Conservation (phyloP, 2,888 invertebrate genomes). For the Erebia ligea region DNA sequence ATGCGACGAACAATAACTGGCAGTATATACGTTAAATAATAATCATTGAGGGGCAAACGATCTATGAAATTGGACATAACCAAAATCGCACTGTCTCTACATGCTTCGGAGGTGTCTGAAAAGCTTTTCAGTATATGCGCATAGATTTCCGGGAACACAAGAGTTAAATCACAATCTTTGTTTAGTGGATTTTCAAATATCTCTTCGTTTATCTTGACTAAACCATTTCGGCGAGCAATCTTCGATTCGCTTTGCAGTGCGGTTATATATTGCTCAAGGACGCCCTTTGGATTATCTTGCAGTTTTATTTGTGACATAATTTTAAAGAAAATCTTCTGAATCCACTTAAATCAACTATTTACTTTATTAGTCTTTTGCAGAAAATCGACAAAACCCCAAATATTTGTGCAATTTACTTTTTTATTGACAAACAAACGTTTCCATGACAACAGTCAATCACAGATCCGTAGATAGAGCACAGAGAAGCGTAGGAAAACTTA, state of each 20-base stretch:
- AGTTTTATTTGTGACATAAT: conserved; percentile 47
- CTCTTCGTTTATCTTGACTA: conserved; percentile 79
- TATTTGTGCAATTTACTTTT: not conserved
- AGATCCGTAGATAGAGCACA: no score
- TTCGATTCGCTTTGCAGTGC: conserved; percentile 85
- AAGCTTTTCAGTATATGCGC: conserved; percentile 72
- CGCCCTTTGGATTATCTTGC: conserved; percentile 62
- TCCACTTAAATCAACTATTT: no score
- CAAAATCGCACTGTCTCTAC: conserved; percentile 83
- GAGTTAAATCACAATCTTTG: conserved; percentile 62
- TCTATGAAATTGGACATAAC: conserved; percentile 83
- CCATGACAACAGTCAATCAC: not conserved
- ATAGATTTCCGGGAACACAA: conserved; percentile 66
- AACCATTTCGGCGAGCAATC: conserved; percentile 79
- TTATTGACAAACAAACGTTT: conserved; percentile 1
- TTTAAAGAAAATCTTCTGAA: not conserved
- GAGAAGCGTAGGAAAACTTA: no score
- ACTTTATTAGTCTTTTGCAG: not conserved
- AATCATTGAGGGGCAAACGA: conserved; percentile 85
- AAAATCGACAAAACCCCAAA: not conserved
- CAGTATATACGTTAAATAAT: conserved; percentile 88
- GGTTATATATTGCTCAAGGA: conserved; percentile 63
- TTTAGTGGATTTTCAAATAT: conserved; percentile 69
- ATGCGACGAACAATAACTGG: conserved; percentile 90
- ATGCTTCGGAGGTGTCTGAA: conserved; percentile 84